These are phyloP conservation scores for Lanius ludovicianus DNA, from an alignment of 2,113 vertebrate genomes.

Conservation along the genomic window DNA sequence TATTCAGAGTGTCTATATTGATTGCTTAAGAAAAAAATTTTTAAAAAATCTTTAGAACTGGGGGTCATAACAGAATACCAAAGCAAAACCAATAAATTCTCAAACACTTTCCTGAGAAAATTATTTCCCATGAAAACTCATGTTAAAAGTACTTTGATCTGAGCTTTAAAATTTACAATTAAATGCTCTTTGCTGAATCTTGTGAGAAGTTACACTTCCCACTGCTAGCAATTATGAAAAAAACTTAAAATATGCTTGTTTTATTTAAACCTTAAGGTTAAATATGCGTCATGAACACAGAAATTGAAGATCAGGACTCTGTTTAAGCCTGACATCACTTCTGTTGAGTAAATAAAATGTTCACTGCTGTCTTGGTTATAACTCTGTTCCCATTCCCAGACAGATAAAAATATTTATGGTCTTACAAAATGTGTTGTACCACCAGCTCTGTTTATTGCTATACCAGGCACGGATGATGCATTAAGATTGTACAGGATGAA, in stretches of 20 bases:
- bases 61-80: not conserved
- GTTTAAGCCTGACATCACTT: not conserved
- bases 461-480: not conserved
- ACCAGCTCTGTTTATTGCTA: not conserved
- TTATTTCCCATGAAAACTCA: not conserved
- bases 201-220: not conserved
- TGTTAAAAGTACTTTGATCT: not conserved
- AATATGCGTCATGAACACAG: not conserved
- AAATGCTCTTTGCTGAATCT: not conserved
- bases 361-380: not conserved
- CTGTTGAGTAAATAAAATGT: conserved; percentile 7
- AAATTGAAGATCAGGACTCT: not conserved
- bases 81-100: not conserved
- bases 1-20: not conserved
- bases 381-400: not conserved
- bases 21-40: not conserved
- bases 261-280: not conserved
- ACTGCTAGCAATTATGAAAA: not conserved
- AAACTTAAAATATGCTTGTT: not conserved
- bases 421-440: not conserved
- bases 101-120: not conserved
- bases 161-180: not conserved
- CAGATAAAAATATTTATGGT: not conserved
- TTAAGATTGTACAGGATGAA: not conserved
- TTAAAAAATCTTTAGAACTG: not conserved